Base-by-base conservation (phyloP, 2,113 vertebrate species). In the Phylloscopus trochilus region DNA sequence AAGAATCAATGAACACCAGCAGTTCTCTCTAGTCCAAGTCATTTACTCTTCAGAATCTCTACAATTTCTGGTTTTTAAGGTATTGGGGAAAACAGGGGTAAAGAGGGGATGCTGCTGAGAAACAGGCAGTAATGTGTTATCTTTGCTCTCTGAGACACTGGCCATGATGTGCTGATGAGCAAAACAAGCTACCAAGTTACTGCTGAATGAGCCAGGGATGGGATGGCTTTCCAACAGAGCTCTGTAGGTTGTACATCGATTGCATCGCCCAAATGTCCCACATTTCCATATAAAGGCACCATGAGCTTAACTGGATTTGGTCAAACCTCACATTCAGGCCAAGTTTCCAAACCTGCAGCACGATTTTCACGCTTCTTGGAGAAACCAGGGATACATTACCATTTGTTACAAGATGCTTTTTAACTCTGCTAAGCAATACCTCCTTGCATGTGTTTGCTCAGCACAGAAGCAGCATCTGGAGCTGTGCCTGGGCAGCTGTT, bases 41-140 rank as follows among this genome's bases (percentile, higher is more conserved):
- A 73, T 93, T 97, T 94, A 51, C 80, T 92, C 44, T 89, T 91
- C 62, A 67, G 23, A 89, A 59, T 79, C 83, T 81, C 69, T 89
- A 16, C 43, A 60, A 28, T 81, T 93, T 80, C 62, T 59, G 60
- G 1, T 41, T 91, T 88, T 72, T 80, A 53, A 93, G 73, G 30
- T 80, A 17, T 58, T 81, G 46, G 63, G n/a, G 13, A 41, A 86
- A 87, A 46, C 5, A 68, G 20, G 24, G 60, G 24, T 74, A 44
- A 63, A 52, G 72, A 79, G 41, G 4, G 30, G 41, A 30, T 86
- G 35, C 62, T 91, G 72, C 89, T 68, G 73, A 75, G 75, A 94
- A 62, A 10, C 26, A 39, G 39, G 23, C 62, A 87, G 51, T 51
- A 24, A 21, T 18, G 13, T 49, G 7, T 83, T 44, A 20, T 49